Base-by-base conservation (phyloP, 1,140 invertebrate genomes). In the Musca vetustissima region DNA sequence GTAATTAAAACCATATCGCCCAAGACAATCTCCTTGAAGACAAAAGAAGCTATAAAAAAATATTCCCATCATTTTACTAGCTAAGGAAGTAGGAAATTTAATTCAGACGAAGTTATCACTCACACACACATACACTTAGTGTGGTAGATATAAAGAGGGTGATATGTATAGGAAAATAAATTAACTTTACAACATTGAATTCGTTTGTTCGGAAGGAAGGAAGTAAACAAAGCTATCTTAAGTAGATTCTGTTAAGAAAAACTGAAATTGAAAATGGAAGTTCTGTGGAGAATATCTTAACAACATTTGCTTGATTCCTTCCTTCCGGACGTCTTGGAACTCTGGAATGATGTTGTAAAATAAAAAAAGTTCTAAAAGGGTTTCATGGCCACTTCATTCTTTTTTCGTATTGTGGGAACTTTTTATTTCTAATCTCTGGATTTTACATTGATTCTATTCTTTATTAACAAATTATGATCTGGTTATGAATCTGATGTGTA, bases 21-120 rank as follows among this genome's bases (percentile, higher is more conserved):
- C 4, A 43, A 1, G 36, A 11, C n/a, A 28, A 61, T 61, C 57
- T 61, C n/a, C n/a, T 28, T 61, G 8, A 36, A 61, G 57, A 61
- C 28, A 61, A 61, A 43, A 61, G 13, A 15, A 14, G 48, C 13
- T 4, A 22, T 13, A 52, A 52, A 19, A 19, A 43, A 24, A 61
- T 9, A 61, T 61, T 61, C 57, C 21, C 57, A 61, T 36, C 28
- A 61, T 43, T 61, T 61, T 61, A n/a, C 36, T 52, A 21, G 8
- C 36, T 61, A 32, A 28, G 25, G 25, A 59, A 59, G 15, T 59
- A 28, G 57, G n/a, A 43, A 43, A 43, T 61, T 61, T 19, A 21
- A 19, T 61, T 36, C 17, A 19, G n/a, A 19, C 19, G 21, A 13
- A 43, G 36, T 43, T 43, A 8, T 13, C 36, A 7, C 36, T 9